These are phyloP conservation scores for Molossus molossus DNA, from an alignment of 2,797 vertebrate genomes.

Conservation along the genomic window DNA sequence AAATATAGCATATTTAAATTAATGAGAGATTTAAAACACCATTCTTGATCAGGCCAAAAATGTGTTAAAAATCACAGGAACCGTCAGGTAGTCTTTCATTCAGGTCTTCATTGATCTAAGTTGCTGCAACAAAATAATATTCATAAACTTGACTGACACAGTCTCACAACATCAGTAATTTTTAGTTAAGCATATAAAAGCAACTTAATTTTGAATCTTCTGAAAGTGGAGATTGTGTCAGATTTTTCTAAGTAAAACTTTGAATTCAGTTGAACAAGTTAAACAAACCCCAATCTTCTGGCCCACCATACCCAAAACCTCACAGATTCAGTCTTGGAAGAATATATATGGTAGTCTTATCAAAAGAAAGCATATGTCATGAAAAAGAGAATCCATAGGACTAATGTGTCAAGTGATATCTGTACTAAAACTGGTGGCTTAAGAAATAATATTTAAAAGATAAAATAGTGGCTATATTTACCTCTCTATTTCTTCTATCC, in stretches of 20 bases:
- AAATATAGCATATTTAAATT: background rate
- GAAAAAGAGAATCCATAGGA: background rate
- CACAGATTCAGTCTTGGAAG: background rate
- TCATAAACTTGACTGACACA: background rate
- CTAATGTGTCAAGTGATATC: background rate
- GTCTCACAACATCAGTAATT: background rate
- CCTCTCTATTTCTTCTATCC: background rate
- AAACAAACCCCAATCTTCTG: background rate
- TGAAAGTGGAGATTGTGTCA: background rate
- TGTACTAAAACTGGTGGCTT: background rate
- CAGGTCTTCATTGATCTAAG: background rate
- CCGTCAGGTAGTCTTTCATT: background rate
- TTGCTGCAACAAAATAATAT: background rate
- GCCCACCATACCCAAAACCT: rapidly evolving
- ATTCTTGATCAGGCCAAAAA: background rate
- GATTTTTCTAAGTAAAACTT: background rate
- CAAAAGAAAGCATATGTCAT: background rate
- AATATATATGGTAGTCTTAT: background rate
- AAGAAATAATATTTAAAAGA: background rate
- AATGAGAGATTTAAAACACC: background rate
- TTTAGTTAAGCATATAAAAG: background rate
- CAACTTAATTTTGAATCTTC: background rate
- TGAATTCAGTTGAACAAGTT: background rate
- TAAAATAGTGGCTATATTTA: background rate
- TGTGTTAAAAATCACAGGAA: background rate